Evolutionary conservation across 2,888 invertebrate genomes (phyloP).

Genomic region (Drosophila vallismaia): DNA sequence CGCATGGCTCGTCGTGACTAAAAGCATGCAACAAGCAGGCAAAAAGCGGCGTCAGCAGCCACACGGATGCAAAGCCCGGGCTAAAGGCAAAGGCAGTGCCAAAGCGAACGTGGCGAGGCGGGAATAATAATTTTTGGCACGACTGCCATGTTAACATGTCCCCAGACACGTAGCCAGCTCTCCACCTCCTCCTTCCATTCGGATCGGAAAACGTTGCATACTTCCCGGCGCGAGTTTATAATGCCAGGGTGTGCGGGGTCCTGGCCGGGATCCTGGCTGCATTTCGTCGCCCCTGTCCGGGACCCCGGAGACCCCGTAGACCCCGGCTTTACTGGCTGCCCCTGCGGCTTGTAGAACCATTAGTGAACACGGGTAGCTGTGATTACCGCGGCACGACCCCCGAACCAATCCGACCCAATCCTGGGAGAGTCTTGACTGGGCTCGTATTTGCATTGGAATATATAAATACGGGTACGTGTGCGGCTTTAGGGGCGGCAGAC

Average conservation of each 20-base stretch:
- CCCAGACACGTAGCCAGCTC: conserved; percentile 69
- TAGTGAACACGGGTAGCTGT: conserved; percentile 81
- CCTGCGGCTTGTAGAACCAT: conserved; percentile 83
- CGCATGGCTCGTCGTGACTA: conserved; percentile 23
- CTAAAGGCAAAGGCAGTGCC: conserved; percentile 65
- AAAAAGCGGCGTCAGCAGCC: conserved; percentile 21
- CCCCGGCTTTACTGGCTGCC: conserved; percentile 47
- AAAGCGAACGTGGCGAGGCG: conserved; percentile 60
- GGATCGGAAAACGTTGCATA: conserved; percentile 54
- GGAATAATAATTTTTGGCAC: conserved; percentile 83
- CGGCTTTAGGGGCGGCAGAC: conserved; percentile 80
- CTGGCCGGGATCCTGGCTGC: conserved; percentile 47
- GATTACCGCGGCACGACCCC: conserved; percentile 51
- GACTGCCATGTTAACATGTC: conserved; percentile 83
- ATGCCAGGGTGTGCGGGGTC: conserved; percentile 43
- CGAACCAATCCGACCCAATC: neutral
- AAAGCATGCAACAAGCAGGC: conserved; percentile 51
- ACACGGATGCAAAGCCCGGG: conserved; percentile 67
- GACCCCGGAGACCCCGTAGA: conserved; percentile 8
- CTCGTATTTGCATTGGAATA: conserved; percentile 80
- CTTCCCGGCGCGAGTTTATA: conserved; percentile 66
- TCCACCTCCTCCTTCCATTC: conserved; percentile 24
- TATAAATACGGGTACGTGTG: conserved; percentile 74
- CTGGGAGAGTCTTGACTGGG: conserved; percentile 38
- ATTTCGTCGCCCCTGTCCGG: conserved; percentile 67